These are phyloP conservation scores for Diarsia rubi DNA, from an alignment of 2,888 invertebrate genomes.

Conservation along the genomic window DNA sequence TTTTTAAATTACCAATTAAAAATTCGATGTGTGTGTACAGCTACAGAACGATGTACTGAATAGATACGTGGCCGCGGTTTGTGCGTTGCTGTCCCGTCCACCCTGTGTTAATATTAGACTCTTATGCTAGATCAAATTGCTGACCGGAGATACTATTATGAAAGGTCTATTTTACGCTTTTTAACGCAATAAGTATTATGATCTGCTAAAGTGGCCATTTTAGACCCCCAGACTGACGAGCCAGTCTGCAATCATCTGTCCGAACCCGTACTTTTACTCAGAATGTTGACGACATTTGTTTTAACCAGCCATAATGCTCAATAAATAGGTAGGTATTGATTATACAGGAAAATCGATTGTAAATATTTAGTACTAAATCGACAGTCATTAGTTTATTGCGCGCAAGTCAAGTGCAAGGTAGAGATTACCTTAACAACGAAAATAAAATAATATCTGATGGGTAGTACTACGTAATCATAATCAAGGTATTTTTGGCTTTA, in stretches of 20 bases:
- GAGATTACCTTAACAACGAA: not conserved
- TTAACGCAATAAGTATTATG: too few relatives aligned
- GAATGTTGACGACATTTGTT: not conserved
- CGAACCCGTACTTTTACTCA: not conserved
- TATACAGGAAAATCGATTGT: slow-evolving; percentile 7
- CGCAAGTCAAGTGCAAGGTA: slow-evolving; percentile 15
- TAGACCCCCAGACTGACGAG: not conserved
- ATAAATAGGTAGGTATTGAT: not conserved
- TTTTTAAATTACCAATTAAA: too few relatives aligned
- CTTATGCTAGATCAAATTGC: not conserved
- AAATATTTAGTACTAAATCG: not conserved
- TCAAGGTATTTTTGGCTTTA: not conserved
- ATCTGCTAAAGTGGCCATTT: too few relatives aligned
- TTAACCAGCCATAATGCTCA: not conserved
- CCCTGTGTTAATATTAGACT: not conserved
- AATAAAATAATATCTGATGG: slow-evolving; percentile 20
- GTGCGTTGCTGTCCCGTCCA: too few relatives aligned
- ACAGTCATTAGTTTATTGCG: not conserved
- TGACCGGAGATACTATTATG: too few relatives aligned
- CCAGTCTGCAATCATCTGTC: not conserved
- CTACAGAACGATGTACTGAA: too few relatives aligned
- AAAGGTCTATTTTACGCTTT: too few relatives aligned
- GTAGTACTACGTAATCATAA: slow-evolving; percentile 16
- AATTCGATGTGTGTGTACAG: too few relatives aligned
- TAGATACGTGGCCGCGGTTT: too few relatives aligned